Evolutionary conservation across 2,888 invertebrate species (phyloP).

Genomic region (Azorinus chamasolen): DNA sequence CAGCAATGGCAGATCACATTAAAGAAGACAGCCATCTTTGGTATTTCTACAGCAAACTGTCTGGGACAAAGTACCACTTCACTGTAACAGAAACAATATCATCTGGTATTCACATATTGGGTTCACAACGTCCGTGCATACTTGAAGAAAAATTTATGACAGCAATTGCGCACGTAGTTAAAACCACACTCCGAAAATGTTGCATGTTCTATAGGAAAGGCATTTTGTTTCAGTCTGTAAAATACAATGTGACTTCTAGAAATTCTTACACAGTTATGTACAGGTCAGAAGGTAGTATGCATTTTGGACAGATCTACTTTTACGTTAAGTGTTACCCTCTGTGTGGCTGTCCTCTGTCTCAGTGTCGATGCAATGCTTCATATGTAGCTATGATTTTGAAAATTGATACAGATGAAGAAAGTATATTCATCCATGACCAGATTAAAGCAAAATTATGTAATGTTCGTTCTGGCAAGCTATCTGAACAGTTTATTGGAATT

Average conservation of each 20-base stretch:
- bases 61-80: conserved; percentile 17
- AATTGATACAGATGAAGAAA: background rate
- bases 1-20: conserved; percentile 19
- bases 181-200: conserved; percentile 21
- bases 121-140: no score
- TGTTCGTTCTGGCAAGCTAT: conserved; percentile 12
- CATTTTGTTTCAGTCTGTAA: conserved; percentile 20
- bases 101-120: conserved; percentile 23
- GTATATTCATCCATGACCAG: background rate
- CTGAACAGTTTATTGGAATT: background rate
- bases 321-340: conserved; percentile 28
- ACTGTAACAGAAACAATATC: conserved; percentile 18
- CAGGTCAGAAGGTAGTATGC: conserved; percentile 1
- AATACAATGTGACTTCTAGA: conserved; percentile 24
- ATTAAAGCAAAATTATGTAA: conserved; percentile 15
- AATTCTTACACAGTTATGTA: conserved; percentile 39
- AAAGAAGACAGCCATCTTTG: background rate
- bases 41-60: conserved; percentile 27
- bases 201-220: conserved; percentile 31
- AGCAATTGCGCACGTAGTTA: conserved; percentile 2
- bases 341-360: conserved; percentile 7
- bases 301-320: conserved; percentile 23
- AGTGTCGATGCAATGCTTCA: conserved; percentile 4
- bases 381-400: conserved; percentile 12
- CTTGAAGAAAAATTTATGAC: background rate